Evolutionary conservation across 2,797 vertebrate genomes (phyloP), one percentile per base, ranked within the genome.

Genomic region (Phalanger gymnotis): DNA sequence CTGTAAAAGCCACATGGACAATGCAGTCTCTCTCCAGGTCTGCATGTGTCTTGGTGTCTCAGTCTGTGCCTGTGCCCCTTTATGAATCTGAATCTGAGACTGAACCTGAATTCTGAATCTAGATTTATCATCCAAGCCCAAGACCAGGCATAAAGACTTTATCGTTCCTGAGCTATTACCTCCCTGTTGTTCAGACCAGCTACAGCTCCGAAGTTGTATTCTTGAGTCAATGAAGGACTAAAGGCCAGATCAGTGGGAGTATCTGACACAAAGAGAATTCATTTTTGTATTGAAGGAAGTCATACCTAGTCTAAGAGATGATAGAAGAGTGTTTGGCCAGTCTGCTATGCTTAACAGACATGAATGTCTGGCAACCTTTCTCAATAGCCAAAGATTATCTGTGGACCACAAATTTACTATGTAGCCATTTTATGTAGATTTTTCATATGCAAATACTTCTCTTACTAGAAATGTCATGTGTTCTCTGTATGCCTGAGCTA

Each of bases 361-460:
- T 40, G 22, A 87, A 51, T 51, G 1, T 87, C 40, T 87, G 40
- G 25, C 40, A 87, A 27, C 2, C 40, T 87, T 87, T 51, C 25
- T 87, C 73, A 47, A 47, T 51, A 87, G 22, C 22, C 40, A 87
- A 51, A 87, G 73, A 27, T 87, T 51, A 27, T 51, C 73, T 87
- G 73, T 87, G 73, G 40, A 51, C 40, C 51, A 87, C 25, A 27
- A 51, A 87, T 87, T 87, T 51, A 51, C 73, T 27, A 27, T 27
- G 28, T 87, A 87, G 2, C 2, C 2, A 47, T 87, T 89, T 58
- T 51, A 57, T 51, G n/a, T 28, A 89, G 16, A 66, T 92, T 95
- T 95, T 93, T 12, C 14, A 92, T 94, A 51, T 93, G 28, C 40
- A 93, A 40, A 92, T 91, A 54, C 47, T 95, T 92, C 3, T 93